These are phyloP conservation scores for Eurytoma adleriae DNA, from an alignment of 2,888 invertebrate genomes.

Conservation along the genomic window DNA sequence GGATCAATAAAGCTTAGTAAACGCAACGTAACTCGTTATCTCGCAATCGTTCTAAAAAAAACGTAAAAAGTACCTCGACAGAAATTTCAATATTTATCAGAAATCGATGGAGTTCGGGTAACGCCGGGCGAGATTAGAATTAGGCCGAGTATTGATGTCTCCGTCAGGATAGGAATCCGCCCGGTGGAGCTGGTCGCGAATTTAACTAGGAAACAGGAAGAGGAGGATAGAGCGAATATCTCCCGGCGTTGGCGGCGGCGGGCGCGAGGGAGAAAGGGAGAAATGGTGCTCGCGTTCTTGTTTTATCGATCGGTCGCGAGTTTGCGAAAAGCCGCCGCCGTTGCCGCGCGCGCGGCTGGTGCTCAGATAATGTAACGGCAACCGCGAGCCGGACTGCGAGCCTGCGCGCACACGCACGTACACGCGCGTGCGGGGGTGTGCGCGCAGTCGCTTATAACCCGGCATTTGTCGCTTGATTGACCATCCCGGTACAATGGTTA, in stretches of 20 bases:
- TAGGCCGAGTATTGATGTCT: constrained; percentile 18
- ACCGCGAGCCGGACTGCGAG: background rate
- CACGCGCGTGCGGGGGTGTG: background rate
- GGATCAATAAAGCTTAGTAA: too few relatives aligned
- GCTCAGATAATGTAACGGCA: constrained; percentile 7
- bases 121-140: constrained; percentile 26
- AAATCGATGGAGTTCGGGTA: too few relatives aligned
- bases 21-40: too few relatives aligned
- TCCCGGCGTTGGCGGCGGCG: background rate
- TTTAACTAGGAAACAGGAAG: constrained; percentile 19
- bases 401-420: too few relatives aligned
- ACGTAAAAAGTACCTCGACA: too few relatives aligned
- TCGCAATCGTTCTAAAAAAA: too few relatives aligned
- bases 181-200: background rate
- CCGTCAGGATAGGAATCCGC: background rate
- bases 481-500: constrained; percentile 26
- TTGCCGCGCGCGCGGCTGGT: constrained; percentile 4
- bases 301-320: constrained; percentile 33
- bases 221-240: background rate
- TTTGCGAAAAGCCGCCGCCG: constrained; percentile 11
- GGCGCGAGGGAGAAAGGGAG: background rate
- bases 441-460: background rate
- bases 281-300: constrained; percentile 24
- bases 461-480: constrained; percentile 39
- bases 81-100: too few relatives aligned